Evolutionary conservation across 2,888 invertebrate species (phyloP).

Genomic region (Pasiphila rectangulata): DNA sequence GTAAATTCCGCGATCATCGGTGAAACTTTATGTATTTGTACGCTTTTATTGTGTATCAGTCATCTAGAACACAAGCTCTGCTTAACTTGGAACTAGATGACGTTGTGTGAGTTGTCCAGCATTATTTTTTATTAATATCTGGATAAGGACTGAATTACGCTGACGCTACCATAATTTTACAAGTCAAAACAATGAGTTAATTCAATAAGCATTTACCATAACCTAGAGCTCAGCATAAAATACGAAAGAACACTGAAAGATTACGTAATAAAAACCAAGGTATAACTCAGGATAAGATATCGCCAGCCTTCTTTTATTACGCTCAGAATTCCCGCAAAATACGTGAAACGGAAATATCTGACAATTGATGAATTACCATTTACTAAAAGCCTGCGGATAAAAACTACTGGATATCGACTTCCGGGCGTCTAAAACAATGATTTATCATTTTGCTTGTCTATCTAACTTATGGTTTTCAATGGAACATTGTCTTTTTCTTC

Average conservation of each 20-base stretch:
- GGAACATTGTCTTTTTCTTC: background rate
- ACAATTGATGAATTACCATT: slow-evolving; percentile 33
- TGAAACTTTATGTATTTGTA: too few species aligned
- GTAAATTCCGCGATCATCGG: too few species aligned
- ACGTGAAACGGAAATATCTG: slow-evolving; percentile 20
- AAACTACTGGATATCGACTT: slow-evolving; percentile 19
- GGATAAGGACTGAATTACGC: too few species aligned
- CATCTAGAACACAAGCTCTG: too few species aligned
- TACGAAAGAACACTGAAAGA: background rate
- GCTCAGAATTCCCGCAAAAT: slow-evolving; percentile 8
- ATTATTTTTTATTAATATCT: too few species aligned
- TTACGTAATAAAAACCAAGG: background rate
- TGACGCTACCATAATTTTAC: too few species aligned
- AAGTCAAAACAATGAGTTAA: too few species aligned
- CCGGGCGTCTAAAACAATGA: slow-evolving; percentile 25
- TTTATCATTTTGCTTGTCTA: slow-evolving; percentile 18
- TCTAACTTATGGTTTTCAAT: slow-evolving; percentile 4
- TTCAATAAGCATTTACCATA: too few species aligned
- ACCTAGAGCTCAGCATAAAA: too few species aligned
- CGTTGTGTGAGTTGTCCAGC: too few species aligned
- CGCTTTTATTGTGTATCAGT: too few species aligned
- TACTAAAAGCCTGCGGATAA: slow-evolving; percentile 23
- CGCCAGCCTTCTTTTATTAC: slow-evolving; percentile 1
- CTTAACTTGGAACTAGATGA: too few species aligned
- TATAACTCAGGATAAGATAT: background rate